These are phyloP conservation scores for Gallinago undulata DNA, from an alignment of 2,113 vertebrate species.

Conservation along the genomic window DNA sequence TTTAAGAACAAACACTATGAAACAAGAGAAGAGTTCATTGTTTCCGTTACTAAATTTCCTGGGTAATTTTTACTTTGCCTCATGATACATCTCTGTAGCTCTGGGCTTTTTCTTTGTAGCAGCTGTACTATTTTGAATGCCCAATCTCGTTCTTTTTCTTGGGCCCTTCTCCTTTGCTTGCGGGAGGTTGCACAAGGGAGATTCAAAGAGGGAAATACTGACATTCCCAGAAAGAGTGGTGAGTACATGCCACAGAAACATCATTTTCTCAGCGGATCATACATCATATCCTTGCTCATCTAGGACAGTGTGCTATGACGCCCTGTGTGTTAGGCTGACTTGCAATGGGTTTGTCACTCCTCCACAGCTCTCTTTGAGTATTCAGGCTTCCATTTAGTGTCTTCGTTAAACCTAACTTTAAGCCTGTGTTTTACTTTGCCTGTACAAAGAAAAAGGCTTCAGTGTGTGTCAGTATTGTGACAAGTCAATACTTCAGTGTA, in stretches of 20 bases:
- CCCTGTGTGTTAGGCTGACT: not conserved
- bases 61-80: not conserved
- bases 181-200: not conserved
- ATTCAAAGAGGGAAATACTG: not conserved
- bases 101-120: not conserved
- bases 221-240: not conserved
- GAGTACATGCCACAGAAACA: not conserved
- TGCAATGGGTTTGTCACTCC: not conserved
- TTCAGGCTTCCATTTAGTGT: not conserved
- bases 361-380: not conserved
- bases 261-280: not conserved
- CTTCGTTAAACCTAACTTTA: not conserved
- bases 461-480: not conserved
- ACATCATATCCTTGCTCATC: not conserved
- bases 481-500: not conserved
- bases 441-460: not conserved
- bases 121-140: not conserved
- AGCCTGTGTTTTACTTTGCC: not conserved
- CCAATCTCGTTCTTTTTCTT: not conserved
- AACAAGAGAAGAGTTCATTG: not conserved
- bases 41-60: not conserved
- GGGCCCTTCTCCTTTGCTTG: not conserved
- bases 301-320: not conserved
- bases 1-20: not conserved
- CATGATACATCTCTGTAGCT: not conserved